Base-by-base conservation (phyloP, 1,140 invertebrate genomes). In the Hirudo medicinalis region DNA sequence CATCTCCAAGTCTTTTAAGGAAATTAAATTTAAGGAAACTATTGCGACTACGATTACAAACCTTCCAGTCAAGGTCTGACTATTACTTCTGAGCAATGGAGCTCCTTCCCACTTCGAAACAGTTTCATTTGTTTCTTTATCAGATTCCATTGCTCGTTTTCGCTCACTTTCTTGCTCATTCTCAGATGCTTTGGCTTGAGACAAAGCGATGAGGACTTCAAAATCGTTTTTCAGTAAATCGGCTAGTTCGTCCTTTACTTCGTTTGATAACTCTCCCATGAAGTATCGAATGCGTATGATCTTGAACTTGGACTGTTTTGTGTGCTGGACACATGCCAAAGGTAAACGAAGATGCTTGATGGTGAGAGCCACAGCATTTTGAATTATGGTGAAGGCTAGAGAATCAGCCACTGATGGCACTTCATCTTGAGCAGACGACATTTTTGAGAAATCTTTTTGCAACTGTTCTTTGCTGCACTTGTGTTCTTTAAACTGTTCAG, bases 211-310 rank as follows among this genome's bases (percentile, higher is more conserved):
- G 19, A 63, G 57, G 22, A 63, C 8, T 63, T 63, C 57, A 13
- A 63, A 63, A 63, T 63, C 29, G 29, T 63, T 63, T 63, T 63
- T 63, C 22, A 63, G 22, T 11, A 63, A 15, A 63, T 63, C 57
- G 11, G 22, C 22, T 15, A 63, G 57, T 32, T 63, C 57, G 57
- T 63, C 57, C 29, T 63, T 63, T 25, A 63, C 29, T 63, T 63
- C 57, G 15, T 63, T 63, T 20, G 57, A 22, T 11, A 63, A 25
- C 19, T 63, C 57, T n/a, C 11, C 8, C 22, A 63, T 63, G 19
- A 63, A 63, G 19, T 63, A 63, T 63, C 29, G 57, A 63, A 25
- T 63, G 22, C 57, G 57, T 6, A 63, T 63, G 11, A 32, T 63
- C 29, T 63, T 63, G 20, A 63, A 63, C 22, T 63, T 22, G 22